phyloP scores from a whole-genome alignment of 2,113 vertebrate species.

The Datnioides undecimradiatus region DNA sequence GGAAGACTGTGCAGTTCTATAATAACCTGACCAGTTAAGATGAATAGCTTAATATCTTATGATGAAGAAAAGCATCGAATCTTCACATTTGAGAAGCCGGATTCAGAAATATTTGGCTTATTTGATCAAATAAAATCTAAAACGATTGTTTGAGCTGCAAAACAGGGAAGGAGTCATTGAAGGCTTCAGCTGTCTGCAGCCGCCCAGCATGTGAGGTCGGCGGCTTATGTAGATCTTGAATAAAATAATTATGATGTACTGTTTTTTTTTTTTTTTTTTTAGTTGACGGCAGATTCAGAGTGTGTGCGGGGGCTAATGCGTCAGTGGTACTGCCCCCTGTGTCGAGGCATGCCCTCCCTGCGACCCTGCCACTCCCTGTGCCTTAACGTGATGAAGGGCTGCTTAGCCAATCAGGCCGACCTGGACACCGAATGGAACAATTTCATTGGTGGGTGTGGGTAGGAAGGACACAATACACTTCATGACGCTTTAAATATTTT shows the following conservation, averaged over 20 bases:
- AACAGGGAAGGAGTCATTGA: too few species aligned
- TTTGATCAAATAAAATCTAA: too few species aligned
- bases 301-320: constrained; percentile 89
- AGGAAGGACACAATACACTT: background rate
- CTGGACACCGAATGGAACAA: constrained; percentile 90
- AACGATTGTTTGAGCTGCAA: too few species aligned
- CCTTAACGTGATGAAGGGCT: constrained; percentile 92
- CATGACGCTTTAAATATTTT: background rate
- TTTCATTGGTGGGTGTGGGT: constrained; percentile 87
- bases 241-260: background rate
- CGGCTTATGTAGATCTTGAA: background rate
- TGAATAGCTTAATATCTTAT: too few species aligned
- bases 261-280: constrained; percentile 28
- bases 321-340: constrained; percentile 90
- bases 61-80: background rate
- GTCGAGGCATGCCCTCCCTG: constrained; percentile 85
- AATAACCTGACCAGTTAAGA: too few species aligned
- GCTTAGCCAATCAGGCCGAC: constrained; percentile 88
- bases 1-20: too few species aligned
- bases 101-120: background rate
- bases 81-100: background rate
- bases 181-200: too few species aligned
- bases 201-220: background rate
- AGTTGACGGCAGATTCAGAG: constrained; percentile 85
- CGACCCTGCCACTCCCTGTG: constrained; percentile 89